A percentile compares a stretch with the other conserved stretches of the same genome.
These are phyloP conservation scores for Microtus ochrogaster DNA, from an alignment of 2,113 vertebrate genomes.

Conservation along the genomic window DNA sequence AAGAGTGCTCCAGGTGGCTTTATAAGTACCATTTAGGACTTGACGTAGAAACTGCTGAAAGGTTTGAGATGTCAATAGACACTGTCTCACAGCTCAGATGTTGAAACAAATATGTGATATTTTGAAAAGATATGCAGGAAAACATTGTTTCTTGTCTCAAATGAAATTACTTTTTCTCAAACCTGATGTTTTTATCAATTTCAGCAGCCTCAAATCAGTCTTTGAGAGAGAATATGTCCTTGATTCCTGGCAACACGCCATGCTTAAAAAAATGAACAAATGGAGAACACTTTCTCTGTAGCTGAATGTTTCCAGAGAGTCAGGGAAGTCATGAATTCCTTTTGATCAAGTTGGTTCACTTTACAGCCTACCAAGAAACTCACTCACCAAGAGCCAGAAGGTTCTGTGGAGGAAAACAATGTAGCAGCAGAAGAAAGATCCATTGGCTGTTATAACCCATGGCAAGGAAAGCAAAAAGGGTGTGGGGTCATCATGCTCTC, in stretches of 20 bases:
- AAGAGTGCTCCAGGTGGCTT: background rate
- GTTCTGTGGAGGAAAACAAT: constrained; percentile 44
- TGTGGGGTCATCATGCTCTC: background rate
- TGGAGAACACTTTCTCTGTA: background rate
- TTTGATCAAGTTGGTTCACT: constrained; percentile 26
- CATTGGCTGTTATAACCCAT: background rate
- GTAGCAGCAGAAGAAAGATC: background rate
- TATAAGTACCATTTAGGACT: background rate
- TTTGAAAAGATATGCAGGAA: constrained; percentile 32
- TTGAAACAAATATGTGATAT: constrained; percentile 18
- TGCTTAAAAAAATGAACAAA: constrained; percentile 24
- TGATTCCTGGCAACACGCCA: constrained; percentile 22
- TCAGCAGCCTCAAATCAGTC: background rate
- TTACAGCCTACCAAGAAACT: constrained; percentile 21
- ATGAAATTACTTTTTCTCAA: constrained; percentile 47
- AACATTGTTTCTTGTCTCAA: constrained; percentile 2
- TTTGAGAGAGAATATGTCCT: background rate
- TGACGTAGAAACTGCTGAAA: background rate
- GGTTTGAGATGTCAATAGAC: background rate
- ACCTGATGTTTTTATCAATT: constrained; percentile 14
- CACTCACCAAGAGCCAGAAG: constrained; percentile 25
- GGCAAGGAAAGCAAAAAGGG: background rate
- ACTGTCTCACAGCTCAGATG: background rate
- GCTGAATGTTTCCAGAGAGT: background rate
- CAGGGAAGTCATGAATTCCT: background rate